Evolutionary conservation across 2,113 vertebrate species (phyloP), one percentile per base, ranked within the genome.

Genomic region (Chauna torquata): DNA sequence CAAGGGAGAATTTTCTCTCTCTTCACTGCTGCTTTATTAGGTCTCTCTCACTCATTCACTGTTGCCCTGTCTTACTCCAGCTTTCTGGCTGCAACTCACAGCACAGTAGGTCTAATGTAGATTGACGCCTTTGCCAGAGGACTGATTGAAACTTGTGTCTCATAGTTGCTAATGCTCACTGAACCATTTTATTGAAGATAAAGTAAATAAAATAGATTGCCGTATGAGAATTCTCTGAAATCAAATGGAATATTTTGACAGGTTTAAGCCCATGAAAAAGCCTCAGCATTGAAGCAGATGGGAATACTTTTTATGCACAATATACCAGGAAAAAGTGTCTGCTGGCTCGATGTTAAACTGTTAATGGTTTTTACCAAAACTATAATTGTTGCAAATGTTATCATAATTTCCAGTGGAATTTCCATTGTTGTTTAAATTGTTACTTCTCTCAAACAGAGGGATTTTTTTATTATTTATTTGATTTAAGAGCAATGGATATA

Each of bases 121-220:
- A 98, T 98, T 98, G 98, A 98, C 96, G 94, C 97, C 95, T 97
- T 98, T 97, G 98, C 98, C 95, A 97, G 96, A 97, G 94, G 89
- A 96, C 98, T 98, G 98, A 99, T 99, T 98, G 99, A 99, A 99
- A 99, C 98, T 98, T 98, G 97, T 98, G 98, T 99, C 98, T 99
- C 97, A 94, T 97, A 99, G 98, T 99, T 98, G 98, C 98, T 98
- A 99, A 99, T 98, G 98, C 96, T 99, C 99, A 99, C 97, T 99
- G 98, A 98, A 99, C 98, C 99, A 98, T 99, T 99, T 99, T 99
- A 99, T 99, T 99, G 99, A 98, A 99, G 98, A 98, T 99, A 98
- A 99, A 99, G 99, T 99, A 99, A 99, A 99, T 99, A 99, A 99
- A 99, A 98, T 98, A 98, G 99, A 98, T 98, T 98, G 98, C 98